These are phyloP conservation scores for Trachelus tabidus DNA, from an alignment of 2,888 invertebrate genomes.

Conservation along the genomic window DNA sequence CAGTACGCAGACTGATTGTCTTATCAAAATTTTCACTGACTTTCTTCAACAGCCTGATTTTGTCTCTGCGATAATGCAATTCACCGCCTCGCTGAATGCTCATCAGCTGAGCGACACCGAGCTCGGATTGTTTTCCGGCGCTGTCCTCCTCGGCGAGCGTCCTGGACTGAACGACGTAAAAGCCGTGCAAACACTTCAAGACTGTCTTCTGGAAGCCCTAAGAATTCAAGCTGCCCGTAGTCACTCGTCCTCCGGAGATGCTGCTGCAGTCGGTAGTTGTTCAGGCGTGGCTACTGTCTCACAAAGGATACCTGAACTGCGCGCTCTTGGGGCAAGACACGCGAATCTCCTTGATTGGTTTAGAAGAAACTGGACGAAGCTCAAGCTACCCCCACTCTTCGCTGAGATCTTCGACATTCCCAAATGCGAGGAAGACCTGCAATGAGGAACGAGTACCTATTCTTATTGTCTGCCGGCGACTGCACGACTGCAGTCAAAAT, in stretches of 20 bases:
- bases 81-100: constrained; percentile 79
- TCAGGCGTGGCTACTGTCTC: constrained; percentile 66
- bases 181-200: constrained; percentile 82
- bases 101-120: constrained; percentile 89
- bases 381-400: constrained; percentile 90
- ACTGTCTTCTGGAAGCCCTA: constrained; percentile 87
- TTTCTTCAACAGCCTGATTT: constrained; percentile 77
- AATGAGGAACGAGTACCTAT: constrained; percentile 52
- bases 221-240: constrained; percentile 76
- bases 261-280: constrained; percentile 54
- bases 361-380: constrained; percentile 86
- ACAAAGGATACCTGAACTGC: constrained; percentile 79
- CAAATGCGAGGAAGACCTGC: constrained; percentile 79
- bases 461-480: background rate
- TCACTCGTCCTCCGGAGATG: constrained; percentile 50
- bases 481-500: background rate
- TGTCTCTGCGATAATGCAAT: constrained; percentile 83
- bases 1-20: background rate
- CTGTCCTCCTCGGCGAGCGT: constrained; percentile 85
- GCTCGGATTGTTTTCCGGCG: constrained; percentile 87
- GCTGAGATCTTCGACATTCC: constrained; percentile 98
- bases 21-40: background rate
- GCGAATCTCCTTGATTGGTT: constrained; percentile 90
- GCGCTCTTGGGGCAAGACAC: constrained; percentile 85
- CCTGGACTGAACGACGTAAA: constrained; percentile 84